Conservation (phyloP, 53 echinoderm and acorn worm species). For the Crossaster papposus region DNA sequence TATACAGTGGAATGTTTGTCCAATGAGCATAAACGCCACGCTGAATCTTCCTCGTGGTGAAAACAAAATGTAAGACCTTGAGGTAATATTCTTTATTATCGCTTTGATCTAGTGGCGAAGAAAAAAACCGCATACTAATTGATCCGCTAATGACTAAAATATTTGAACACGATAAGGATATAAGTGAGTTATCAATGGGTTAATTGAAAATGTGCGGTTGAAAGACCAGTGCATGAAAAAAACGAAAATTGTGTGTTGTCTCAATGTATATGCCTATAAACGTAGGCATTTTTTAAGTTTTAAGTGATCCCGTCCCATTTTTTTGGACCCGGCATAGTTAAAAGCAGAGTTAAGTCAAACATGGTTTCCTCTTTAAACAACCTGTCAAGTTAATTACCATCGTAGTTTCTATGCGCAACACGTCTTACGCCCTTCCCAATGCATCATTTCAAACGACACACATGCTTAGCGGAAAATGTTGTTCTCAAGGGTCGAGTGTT, state of each 20-base stretch:
- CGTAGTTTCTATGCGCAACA: no score
- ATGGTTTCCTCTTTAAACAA: no score
- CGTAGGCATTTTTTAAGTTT: not conserved
- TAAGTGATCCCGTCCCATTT: no score
- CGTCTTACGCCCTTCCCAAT: no score
- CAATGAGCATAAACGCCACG: not conserved
- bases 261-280: not conserved
- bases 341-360: no score
- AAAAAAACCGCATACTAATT: constrained; percentile 9
- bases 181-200: not conserved
- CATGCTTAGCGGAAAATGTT: no score
- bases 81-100: not conserved
- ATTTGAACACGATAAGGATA: constrained; percentile 16
- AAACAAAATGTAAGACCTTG: not conserved
- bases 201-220: not conserved
- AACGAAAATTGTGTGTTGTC: not conserved
- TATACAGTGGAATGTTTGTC: not conserved
- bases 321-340: no score
- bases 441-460: no score
- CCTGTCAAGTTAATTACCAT: no score
- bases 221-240: not conserved
- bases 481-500: no score
- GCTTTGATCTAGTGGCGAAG: not conserved
- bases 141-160: constrained; percentile 12
- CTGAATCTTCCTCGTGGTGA: not conserved